Evolutionary conservation across 1,140 invertebrate species (phyloP).

Genomic region (Drosophila seguyi): DNA sequence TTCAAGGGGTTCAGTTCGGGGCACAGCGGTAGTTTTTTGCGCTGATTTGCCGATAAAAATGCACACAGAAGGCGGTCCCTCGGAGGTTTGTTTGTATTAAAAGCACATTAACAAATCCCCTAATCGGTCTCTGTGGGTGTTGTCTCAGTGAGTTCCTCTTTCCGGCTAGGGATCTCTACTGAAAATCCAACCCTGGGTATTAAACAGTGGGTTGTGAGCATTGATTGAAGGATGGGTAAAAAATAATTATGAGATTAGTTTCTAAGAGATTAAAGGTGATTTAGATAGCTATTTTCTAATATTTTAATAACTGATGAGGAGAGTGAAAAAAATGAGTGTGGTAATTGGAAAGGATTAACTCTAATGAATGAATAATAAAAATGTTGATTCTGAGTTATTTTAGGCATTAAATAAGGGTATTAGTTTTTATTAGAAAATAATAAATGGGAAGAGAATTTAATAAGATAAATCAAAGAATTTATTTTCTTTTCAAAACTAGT

Average conservation of each 20-base stretch:
- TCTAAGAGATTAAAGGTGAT: conserved; percentile 8
- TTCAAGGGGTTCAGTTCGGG: conserved; percentile 37
- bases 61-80: conserved; percentile 49
- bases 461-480: too few species aligned
- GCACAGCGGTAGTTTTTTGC: conserved; percentile 33
- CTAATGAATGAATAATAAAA: neutral
- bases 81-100: conserved; percentile 64
- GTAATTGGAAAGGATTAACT: conserved; percentile 1
- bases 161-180: neutral
- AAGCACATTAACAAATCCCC: conserved; percentile 81
- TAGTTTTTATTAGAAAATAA: neutral
- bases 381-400: neutral
- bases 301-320: neutral
- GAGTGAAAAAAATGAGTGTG: neutral
- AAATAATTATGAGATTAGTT: conserved; percentile 25
- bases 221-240: conserved; percentile 17
- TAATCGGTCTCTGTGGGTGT: conserved; percentile 62
- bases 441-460: neutral
- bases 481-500: too few species aligned
- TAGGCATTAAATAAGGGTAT: neutral
- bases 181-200: neutral
- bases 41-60: conserved; percentile 36
- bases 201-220: conserved; percentile 15
- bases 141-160: conserved; percentile 9
- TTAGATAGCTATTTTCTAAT: neutral